phyloP scores from a whole-genome alignment of 2,888 invertebrate species.

The Cephus pygmeus region DNA sequence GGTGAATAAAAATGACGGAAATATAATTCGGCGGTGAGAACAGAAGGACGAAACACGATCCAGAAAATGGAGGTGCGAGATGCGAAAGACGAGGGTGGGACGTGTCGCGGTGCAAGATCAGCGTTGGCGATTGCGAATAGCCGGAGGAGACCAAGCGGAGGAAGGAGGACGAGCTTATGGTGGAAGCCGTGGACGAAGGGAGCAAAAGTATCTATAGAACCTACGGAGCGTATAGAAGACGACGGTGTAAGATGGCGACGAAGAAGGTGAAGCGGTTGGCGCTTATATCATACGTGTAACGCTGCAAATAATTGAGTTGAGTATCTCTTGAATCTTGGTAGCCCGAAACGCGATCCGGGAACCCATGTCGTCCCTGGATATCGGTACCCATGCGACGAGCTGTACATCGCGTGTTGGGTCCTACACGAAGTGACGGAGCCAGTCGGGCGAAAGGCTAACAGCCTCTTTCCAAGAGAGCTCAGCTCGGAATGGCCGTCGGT shows the following conservation, averaged over 20 bases:
- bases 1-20: no score
- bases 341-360: slow-evolving; percentile 12
- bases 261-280: slow-evolving; percentile 8
- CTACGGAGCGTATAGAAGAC: slow-evolving; percentile 14
- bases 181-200: slow-evolving; percentile 27
- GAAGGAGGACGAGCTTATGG: slow-evolving; percentile 12
- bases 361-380: slow-evolving; percentile 13
- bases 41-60: slow-evolving; percentile 31
- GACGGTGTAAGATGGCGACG: not conserved
- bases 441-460: slow-evolving; percentile 19
- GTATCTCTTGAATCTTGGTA: slow-evolving; percentile 23
- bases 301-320: slow-evolving; percentile 25
- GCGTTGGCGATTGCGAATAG: slow-evolving; percentile 20
- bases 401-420: slow-evolving; percentile 12
- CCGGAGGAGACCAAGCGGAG: slow-evolving; percentile 15
- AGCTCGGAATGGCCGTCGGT: slow-evolving; percentile 15
- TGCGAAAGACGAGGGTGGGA: no score
- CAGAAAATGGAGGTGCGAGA: slow-evolving; percentile 13
- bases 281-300: slow-evolving; percentile 24
- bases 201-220: slow-evolving; percentile 16
- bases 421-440: slow-evolving; percentile 20
- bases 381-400: slow-evolving; percentile 6
- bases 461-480: not conserved
- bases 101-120: no score
- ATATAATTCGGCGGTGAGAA: no score